Conservation (phyloP, 2,888 invertebrate genomes). For the Sceliomorpha sp. region DNA sequence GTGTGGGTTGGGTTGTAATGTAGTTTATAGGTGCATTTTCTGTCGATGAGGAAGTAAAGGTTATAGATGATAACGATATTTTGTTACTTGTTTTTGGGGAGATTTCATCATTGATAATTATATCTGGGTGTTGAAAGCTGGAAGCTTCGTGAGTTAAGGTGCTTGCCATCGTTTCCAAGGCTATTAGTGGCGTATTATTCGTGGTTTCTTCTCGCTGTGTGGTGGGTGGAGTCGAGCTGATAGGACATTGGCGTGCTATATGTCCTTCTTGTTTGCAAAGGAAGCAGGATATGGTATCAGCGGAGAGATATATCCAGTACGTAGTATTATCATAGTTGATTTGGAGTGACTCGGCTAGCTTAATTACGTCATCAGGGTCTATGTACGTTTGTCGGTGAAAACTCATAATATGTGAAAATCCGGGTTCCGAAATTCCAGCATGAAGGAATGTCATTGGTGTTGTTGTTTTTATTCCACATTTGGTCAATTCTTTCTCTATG, state of each 20-base stretch:
- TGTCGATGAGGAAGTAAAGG: too few species aligned
- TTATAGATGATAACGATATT: too few species aligned
- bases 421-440: slow-evolving; percentile 6
- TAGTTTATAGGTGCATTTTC: too few species aligned
- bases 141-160: too few species aligned
- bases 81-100: too few species aligned
- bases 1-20: too few species aligned
- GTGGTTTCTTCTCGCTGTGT: too few species aligned
- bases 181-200: too few species aligned
- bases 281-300: slow-evolving; percentile 10
- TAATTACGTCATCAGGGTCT: slow-evolving; percentile 1
- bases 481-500: slow-evolving; percentile 7
- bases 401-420: slow-evolving; percentile 8
- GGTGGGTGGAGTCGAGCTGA: too few species aligned
- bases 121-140: too few species aligned
- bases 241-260: slow-evolving; percentile 9
- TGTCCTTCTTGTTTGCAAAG: slow-evolving; percentile 18
- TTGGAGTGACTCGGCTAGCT: slow-evolving; percentile 3
- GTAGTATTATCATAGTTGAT: slow-evolving; percentile 7
- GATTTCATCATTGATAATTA: too few species aligned
- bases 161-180: too few species aligned
- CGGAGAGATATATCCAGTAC: slow-evolving; percentile 11
- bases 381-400: slow-evolving; percentile 11
- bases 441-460: slow-evolving; percentile 5
- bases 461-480: slow-evolving; percentile 1